phyloP scores from a whole-genome alignment of 1,140 invertebrate genomes.

The Phymastichus coffea region DNA sequence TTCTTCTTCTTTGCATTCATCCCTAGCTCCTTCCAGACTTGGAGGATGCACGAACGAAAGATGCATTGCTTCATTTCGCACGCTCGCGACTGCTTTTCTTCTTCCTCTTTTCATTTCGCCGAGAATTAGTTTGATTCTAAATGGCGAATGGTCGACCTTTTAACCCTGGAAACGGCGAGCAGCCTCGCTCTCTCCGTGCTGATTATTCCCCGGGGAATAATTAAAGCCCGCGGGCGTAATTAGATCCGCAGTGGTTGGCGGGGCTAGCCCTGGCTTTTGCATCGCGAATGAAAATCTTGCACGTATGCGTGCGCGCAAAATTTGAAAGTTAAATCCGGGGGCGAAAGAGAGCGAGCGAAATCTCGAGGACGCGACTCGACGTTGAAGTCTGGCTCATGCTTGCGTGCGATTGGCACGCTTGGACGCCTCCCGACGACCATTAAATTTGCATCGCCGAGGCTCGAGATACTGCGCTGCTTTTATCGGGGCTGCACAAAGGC shows the following conservation, averaged over 20 bases:
- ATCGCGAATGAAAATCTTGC: slow-evolving; percentile 41
- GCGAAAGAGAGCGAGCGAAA: not conserved
- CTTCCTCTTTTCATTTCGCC: slow-evolving; percentile 26
- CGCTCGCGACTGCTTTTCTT: slow-evolving; percentile 21
- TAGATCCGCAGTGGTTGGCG: too few species aligned
- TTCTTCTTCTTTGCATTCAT: too few species aligned
- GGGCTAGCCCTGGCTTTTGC: slow-evolving; percentile 8
- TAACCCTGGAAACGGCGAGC: too few species aligned
- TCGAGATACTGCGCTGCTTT: too few species aligned
- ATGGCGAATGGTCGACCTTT: not conserved
- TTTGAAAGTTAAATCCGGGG: slow-evolving; percentile 37
- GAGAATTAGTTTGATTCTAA: not conserved
- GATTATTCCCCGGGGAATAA: slow-evolving; percentile 32
- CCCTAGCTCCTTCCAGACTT: not conserved
- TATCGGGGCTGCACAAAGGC: too few species aligned
- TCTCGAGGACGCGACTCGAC: not conserved
- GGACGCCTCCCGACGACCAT: too few species aligned
- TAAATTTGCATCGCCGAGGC: too few species aligned
- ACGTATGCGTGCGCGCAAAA: slow-evolving; percentile 23
- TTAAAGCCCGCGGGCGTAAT: slow-evolving; percentile 28
- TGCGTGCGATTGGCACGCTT: too few species aligned
- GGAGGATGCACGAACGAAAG: slow-evolving; percentile 30
- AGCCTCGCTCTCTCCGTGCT: not conserved
- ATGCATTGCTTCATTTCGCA: slow-evolving; percentile 28
- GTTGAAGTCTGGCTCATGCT: too few species aligned